Evolutionary conservation across 2,113 vertebrate genomes (phyloP).

Genomic region (Sinocyclocheilus rhinocerous): DNA sequence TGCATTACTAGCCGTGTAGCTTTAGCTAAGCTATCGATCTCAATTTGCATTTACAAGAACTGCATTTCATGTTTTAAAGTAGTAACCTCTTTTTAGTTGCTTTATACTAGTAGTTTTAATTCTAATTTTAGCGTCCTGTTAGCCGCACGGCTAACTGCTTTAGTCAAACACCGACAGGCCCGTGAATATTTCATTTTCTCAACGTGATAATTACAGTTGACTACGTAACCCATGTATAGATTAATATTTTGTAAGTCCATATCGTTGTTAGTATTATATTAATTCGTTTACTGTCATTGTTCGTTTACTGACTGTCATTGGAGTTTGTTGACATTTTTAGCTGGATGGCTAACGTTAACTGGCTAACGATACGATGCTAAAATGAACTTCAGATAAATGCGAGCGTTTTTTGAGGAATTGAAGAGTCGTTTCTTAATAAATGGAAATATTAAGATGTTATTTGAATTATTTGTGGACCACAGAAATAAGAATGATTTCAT

Average conservation of each 20-base stretch:
- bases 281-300: neutral
- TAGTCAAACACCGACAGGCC: slow-evolving; percentile 14
- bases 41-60: neutral
- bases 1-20: neutral
- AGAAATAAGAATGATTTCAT: neutral
- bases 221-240: no score
- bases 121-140: neutral
- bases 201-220: neutral
- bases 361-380: slow-evolving; percentile 30
- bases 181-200: neutral
- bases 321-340: slow-evolving; percentile 41
- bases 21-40: neutral
- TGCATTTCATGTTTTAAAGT: neutral
- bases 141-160: slow-evolving; percentile 17
- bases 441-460: no score
- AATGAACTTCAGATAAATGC: neutral
- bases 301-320: neutral
- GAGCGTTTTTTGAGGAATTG: neutral
- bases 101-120: neutral
- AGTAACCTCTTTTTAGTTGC: neutral
- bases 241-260: fast-evolving
- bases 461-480: neutral
- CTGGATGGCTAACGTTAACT: slow-evolving; percentile 14
- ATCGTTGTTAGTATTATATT: neutral
- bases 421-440: neutral